Base-by-base conservation (phyloP, 2,113 vertebrate species). In the Bos javanicus region DNA sequence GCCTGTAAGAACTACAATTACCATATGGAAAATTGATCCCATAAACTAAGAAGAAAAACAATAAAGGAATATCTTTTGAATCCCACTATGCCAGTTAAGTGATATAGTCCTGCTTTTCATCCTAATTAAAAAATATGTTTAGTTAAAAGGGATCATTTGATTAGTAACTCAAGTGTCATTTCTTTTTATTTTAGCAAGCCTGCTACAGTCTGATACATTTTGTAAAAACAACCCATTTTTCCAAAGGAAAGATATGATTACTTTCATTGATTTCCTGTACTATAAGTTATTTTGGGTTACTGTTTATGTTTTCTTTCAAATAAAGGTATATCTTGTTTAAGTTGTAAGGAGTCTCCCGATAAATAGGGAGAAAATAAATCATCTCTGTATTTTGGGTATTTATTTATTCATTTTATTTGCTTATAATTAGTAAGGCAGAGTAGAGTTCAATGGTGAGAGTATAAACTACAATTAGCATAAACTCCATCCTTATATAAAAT, bases 11-110 rank as follows among this genome's bases (percentile, higher is more conserved):
- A 87, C 76, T 87, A 64, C 86, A 97, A 96, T 12, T 8, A 23
- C 43, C 87, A 90, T 98, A 97, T 97, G 97, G 93, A 98, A 98
- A 98, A 95, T 21, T 97, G 80, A 84, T 95, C 91, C 36, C 84
- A 59, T 97, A 97, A 97, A 93, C 36, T 82, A 94, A 94, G 26
- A 39, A 97, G 95, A 62, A 95, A 97, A 98, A 97, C 83, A 91
- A 60, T 95, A 92, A 98, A 97, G n/a, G 46, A 97, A 97, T 85
- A 80, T 86, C 39, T 95, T 98, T 97, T 93, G 50, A 97, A 97
- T 97, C 80, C 89, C 91, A 87, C 48, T 90, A 81, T 94, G 88
- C 91, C 87, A 94, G 60, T 97, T 95, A 95, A 97, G 12, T 80
- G 30, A 81, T 94, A 54, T 62, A 94, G 50, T 96, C 5, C 54